A percentile compares a stretch with the other conserved stretches of the same genome.
phyloP scores from a whole-genome alignment of 2,797 vertebrate genomes.

The Anableps anableps region DNA sequence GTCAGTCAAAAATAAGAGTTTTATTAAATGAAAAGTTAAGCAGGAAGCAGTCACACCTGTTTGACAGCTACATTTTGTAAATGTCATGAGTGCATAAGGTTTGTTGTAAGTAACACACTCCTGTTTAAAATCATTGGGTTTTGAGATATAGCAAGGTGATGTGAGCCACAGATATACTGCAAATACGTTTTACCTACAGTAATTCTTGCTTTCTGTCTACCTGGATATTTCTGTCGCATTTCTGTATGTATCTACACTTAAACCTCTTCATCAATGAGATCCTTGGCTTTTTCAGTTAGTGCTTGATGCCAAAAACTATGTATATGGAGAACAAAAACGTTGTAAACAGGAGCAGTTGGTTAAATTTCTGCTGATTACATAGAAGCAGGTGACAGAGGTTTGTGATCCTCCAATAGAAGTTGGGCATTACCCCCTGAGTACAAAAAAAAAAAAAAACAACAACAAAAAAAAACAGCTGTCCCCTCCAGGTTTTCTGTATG shows the following conservation, averaged over 20 bases:
- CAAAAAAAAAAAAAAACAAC: neutral
- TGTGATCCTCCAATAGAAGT: neutral
- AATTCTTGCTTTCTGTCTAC: neutral
- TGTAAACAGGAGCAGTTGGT: neutral
- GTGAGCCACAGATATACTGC: neutral
- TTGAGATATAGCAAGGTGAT: neutral
- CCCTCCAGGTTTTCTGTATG: constrained; percentile 13
- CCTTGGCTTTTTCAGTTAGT: neutral
- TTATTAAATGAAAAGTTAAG: neutral
- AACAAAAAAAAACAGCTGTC: neutral
- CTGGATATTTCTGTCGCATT: neutral
- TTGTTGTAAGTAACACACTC: neutral
- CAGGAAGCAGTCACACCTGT: constrained; percentile 18
- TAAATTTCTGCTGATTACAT: neutral
- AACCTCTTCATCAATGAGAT: neutral
- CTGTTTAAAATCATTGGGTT: neutral
- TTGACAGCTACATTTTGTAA: constrained; percentile 7
- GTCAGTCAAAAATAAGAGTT: neutral
- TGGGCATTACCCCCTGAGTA: neutral
- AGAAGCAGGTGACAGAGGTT: neutral
- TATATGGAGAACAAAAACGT: neutral
- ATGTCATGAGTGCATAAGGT: neutral
- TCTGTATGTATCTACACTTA: neutral
- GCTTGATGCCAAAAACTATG: neutral
- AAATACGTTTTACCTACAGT: neutral